phyloP scores from a whole-genome alignment of 2,113 vertebrate species.

The Microcebus jonahi region DNA sequence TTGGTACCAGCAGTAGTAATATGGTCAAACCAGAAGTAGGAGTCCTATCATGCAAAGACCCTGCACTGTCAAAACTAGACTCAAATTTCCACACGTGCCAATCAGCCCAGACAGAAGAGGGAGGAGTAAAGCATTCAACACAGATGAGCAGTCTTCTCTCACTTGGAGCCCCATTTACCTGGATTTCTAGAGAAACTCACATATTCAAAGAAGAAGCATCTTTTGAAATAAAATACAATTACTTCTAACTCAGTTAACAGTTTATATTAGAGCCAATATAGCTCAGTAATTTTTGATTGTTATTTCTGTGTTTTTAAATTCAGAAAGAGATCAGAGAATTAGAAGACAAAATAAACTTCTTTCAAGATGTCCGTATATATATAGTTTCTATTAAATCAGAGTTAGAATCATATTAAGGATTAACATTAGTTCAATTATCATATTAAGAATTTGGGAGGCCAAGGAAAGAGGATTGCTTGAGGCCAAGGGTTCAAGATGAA shows the following conservation, averaged over 20 bases:
- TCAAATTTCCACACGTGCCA: background rate
- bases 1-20: background rate
- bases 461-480: background rate
- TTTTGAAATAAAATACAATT: slow-evolving; percentile 38
- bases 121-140: background rate
- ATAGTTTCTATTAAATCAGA: background rate
- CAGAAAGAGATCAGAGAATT: background rate
- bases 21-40: background rate
- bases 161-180: background rate
- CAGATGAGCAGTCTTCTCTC: background rate
- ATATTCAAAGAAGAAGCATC: background rate
- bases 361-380: background rate
- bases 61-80: background rate
- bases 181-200: background rate
- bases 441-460: background rate
- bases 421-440: background rate
- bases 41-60: background rate
- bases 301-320: slow-evolving; percentile 27
- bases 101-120: background rate
- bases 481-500: background rate
- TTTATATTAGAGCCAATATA: slow-evolving; percentile 31
- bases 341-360: background rate
- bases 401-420: background rate
- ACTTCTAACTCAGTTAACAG: background rate
- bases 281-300: background rate